Conservation (phyloP, 1,140 invertebrate species). For the Calephelis nemesis region DNA sequence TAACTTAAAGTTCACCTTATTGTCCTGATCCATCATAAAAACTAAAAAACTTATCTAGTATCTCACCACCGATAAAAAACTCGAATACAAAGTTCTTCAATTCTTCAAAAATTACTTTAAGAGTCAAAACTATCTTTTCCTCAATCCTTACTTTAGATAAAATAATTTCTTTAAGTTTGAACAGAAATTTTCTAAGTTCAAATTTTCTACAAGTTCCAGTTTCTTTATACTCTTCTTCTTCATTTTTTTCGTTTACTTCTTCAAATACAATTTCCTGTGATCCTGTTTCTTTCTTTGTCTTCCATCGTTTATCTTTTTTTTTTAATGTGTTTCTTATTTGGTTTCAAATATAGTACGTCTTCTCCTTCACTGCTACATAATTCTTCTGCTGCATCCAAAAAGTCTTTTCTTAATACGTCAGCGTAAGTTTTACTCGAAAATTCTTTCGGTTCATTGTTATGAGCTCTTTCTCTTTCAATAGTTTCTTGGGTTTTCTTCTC, state of each 20-base stretch:
- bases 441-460: too few relatives aligned
- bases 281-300: neutral
- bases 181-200: neutral
- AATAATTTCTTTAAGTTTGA: neutral
- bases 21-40: neutral
- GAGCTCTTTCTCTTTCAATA: neutral
- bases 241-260: neutral
- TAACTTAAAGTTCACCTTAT: neutral
- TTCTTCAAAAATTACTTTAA: slow-evolving; percentile 12
- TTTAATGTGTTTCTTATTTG: neutral
- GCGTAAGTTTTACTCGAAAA: too few relatives aligned
- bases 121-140: neutral
- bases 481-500: neutral
- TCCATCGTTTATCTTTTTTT: neutral
- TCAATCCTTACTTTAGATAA: neutral
- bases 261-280: too few relatives aligned
- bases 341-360: neutral
- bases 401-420: too few relatives aligned
- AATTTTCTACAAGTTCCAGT: neutral
- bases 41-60: neutral
- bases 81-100: neutral
- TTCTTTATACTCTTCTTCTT: neutral
- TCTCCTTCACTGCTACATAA: neutral
- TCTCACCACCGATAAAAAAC: neutral
- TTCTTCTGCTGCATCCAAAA: neutral